Evolutionary conservation across 2,113 vertebrate genomes (phyloP).

Genomic region (Dromiciops gliroides): DNA sequence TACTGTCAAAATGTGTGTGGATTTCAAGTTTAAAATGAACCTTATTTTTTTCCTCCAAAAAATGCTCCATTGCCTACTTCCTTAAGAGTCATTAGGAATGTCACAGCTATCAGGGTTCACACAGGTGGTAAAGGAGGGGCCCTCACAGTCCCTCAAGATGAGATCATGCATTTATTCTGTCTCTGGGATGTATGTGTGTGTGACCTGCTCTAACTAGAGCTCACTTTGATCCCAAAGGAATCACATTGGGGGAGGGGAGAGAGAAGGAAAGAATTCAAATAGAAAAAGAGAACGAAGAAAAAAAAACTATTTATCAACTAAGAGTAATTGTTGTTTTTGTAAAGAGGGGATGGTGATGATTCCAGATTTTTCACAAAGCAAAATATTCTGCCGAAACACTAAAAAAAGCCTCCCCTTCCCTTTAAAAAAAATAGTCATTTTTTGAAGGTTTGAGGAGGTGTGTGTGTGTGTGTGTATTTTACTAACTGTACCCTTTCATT

Average conservation of each 20-base stretch:
- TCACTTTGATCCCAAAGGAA: slow-evolving; percentile 75
- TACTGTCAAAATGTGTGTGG: background rate
- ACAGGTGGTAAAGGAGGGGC: slow-evolving; percentile 56
- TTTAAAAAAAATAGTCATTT: background rate
- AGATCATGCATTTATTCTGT: slow-evolving; percentile 64
- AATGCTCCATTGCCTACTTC: background rate
- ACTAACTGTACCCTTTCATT: background rate
- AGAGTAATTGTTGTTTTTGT: slow-evolving; percentile 14
- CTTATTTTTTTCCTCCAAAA: background rate
- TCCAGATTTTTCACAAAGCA: background rate
- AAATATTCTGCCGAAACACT: background rate
- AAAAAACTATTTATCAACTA: background rate
- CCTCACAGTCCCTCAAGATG: slow-evolving; percentile 57
- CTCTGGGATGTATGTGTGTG: slow-evolving; percentile 22
- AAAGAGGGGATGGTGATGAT: background rate
- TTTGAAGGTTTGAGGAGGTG: background rate
- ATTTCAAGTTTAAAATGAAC: slow-evolving; percentile 15
- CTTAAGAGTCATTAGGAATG: slow-evolving; percentile 50
- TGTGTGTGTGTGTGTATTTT: background rate
- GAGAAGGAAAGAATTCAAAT: slow-evolving; percentile 61
- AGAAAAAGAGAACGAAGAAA: background rate
- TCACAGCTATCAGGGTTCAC: slow-evolving; percentile 19
- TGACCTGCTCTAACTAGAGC: slow-evolving; percentile 68
- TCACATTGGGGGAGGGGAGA: slow-evolving; percentile 60
- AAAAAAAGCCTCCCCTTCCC: background rate